Evolutionary conservation across 37 sponge, comb jelly and placozoan species (phyloP), one percentile per base, ranked within the genome.

Genomic region (Aplysina aerophoba): DNA sequence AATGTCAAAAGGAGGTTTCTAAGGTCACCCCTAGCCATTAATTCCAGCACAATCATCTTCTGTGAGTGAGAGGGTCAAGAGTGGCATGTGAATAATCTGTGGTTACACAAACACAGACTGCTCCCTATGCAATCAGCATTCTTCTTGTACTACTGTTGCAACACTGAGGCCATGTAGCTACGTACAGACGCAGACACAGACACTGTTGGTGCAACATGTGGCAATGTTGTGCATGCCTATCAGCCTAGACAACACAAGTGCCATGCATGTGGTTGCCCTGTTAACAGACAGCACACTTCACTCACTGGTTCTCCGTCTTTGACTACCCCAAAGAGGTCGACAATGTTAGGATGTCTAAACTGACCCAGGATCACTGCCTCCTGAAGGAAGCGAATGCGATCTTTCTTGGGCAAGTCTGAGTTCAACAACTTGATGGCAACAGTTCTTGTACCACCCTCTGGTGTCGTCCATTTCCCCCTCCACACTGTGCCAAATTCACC

Each of bases 321-420:
- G 58, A 86, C 93, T 15, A 92, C 85, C 35, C 93, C 93, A 71
- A 78, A 69, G 30, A 92, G 66, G 59, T 59, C 67, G 22, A 89
- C 82, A 0, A 92, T 86, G 67, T 92, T 92, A 22, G 87, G 84
- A 74, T 92, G 93, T 59, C 65, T 73, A 80, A 92, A 92, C 87
- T 92, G 93, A 6, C 89, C 89, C 69, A 88, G 83, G 28, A 89
- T 89, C 73, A 89, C 93, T 38, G 89, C 93, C 81, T 92, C 93
- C 65, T 88, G 89, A 13, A 92, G 87, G 59, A 92, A 92, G 79
- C 65, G 50, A 21, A 89, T 86, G 25, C 78, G 82, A 34, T 86
- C 87, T 27, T 86, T 66, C 28, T 79, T 36, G 0, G 4, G 1
- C 11, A 71, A 25, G 54, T 41, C 31, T 5, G 68, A 39, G 35